Conservation (phyloP, 2,797 vertebrate species). For the Chelonia mydas region DNA sequence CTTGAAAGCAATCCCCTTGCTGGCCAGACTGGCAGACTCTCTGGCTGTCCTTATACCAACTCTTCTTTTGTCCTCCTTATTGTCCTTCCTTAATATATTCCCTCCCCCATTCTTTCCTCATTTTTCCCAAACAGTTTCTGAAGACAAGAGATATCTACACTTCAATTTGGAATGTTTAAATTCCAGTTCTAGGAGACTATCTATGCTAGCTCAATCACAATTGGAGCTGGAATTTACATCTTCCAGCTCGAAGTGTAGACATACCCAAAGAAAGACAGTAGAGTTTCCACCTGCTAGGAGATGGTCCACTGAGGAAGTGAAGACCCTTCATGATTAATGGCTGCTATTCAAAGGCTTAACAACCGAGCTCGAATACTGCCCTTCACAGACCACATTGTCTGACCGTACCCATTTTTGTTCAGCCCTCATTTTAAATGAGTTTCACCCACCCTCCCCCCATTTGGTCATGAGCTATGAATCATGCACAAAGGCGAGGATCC, state of each 20-base stretch:
- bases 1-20: background rate
- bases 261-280: background rate
- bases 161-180: background rate
- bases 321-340: background rate
- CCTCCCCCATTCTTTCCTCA: background rate
- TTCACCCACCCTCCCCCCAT: background rate
- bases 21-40: background rate
- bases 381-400: background rate
- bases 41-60: background rate
- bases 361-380: background rate
- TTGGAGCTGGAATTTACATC: background rate
- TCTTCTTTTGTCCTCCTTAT: background rate
- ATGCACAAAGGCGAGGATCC: background rate
- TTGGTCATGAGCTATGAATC: background rate
- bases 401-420: background rate
- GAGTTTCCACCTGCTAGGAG: background rate
- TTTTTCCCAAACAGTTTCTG: background rate
- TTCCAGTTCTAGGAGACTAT: background rate
- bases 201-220: background rate
- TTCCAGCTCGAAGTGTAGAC: background rate
- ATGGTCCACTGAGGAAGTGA: background rate
- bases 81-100: background rate
- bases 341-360: background rate
- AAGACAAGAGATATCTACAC: background rate
- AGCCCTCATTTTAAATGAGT: background rate